phyloP scores from a whole-genome alignment of 2,113 vertebrate genomes.

The Pangasianodon hypophthalmus region DNA sequence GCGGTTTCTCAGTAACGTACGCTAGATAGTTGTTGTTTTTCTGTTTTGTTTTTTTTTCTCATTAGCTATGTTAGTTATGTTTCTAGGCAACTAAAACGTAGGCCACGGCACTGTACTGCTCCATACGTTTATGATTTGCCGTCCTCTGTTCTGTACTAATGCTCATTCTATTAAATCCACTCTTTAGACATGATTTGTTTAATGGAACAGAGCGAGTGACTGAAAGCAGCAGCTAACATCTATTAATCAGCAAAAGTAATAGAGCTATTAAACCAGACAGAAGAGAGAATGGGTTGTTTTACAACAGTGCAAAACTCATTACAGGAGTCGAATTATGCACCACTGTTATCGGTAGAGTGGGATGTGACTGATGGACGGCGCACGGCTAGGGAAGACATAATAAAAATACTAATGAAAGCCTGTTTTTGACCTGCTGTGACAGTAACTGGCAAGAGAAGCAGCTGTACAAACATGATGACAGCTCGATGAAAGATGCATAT shows the following conservation, averaged over 20 bases:
- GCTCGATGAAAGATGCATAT: background rate
- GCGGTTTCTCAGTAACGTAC: background rate
- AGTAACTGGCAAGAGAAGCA: constrained; percentile 19
- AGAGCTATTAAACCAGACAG: constrained; percentile 29
- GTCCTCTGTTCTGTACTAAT: background rate
- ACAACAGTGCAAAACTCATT: constrained; percentile 11
- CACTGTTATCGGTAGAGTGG: background rate
- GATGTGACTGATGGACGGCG: background rate
- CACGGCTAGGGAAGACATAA: background rate
- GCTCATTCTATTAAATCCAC: background rate
- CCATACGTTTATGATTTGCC: background rate
- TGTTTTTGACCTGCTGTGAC: constrained; percentile 13
- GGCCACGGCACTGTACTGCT: background rate
- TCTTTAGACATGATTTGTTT: background rate
- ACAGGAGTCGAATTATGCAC: background rate
- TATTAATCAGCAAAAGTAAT: constrained; percentile 14
- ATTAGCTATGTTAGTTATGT: background rate
- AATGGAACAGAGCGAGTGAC: background rate
- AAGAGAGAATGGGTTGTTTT: constrained; percentile 15
- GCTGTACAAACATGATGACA: constrained; percentile 40
- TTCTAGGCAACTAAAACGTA: background rate
- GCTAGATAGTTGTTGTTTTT: background rate
- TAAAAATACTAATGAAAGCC: background rate
- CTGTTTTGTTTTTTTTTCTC: background rate
- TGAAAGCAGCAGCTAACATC: background rate